These are phyloP conservation scores for Melipona bicolor DNA, from an alignment of 2,888 invertebrate species.

Conservation along the genomic window DNA sequence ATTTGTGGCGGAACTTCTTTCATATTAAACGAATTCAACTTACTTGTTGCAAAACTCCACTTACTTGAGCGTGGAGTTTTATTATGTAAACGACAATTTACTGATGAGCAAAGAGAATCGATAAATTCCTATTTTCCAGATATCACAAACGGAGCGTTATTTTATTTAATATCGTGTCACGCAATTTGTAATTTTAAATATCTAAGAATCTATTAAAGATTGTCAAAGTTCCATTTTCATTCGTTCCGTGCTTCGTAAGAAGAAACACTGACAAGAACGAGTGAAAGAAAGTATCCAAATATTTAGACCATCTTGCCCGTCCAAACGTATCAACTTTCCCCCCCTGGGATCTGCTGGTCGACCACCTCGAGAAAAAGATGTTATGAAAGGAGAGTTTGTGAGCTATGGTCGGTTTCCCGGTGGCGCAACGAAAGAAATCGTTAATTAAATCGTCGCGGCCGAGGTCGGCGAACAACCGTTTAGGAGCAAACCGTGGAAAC, in stretches of 20 bases:
- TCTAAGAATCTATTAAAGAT: neutral
- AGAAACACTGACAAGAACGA: neutral
- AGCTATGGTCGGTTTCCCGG: slow-evolving; percentile 28
- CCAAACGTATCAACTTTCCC: neutral
- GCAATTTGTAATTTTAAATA: fast-evolving
- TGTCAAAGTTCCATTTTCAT: neutral
- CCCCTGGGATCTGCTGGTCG: neutral
- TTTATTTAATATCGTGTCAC: neutral
- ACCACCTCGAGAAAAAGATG: slow-evolving; percentile 7
- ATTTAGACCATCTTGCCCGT: neutral
- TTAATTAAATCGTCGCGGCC: slow-evolving; percentile 65
- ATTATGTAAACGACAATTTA: too few species aligned
- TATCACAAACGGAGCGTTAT: too few species aligned
- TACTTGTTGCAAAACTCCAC: too few species aligned
- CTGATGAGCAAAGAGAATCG: too few species aligned
- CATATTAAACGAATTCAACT: too few species aligned
- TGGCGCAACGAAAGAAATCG: slow-evolving; percentile 62
- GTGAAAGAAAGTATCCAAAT: neutral
- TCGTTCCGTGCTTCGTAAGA: too few species aligned
- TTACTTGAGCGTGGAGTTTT: too few species aligned
- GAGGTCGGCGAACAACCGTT: slow-evolving; percentile 43
- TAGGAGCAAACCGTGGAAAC: slow-evolving; percentile 53
- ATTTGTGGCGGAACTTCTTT: too few species aligned
- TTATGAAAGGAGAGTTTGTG: slow-evolving; percentile 21
- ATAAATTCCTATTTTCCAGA: too few species aligned